A percentile compares a stretch with the other conserved stretches of the same genome.
Evolutionary conservation across 2,888 invertebrate genomes (phyloP).

Genomic region (Dynastes hyllus): DNA sequence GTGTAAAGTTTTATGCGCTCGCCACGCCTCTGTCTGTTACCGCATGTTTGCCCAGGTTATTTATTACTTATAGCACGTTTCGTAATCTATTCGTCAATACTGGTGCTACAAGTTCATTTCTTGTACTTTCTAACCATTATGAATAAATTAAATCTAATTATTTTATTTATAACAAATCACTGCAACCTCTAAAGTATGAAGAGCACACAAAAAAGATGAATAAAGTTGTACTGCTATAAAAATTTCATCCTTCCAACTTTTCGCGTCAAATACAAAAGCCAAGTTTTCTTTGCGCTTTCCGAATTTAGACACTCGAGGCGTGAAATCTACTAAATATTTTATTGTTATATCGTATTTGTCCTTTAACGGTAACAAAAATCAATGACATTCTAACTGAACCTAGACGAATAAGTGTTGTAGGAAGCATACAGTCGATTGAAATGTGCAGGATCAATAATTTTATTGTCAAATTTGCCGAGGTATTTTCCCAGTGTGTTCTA

Average conservation of each 20-base stretch:
- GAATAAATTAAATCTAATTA: too few species aligned
- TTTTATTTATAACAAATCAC: too few species aligned
- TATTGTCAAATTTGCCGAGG: conserved; percentile 44
- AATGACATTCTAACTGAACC: conserved; percentile 38
- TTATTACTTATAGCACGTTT: too few species aligned
- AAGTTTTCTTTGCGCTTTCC: background rate
- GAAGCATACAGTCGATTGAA: conserved; percentile 6
- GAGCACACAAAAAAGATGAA: background rate
- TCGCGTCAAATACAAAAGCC: background rate
- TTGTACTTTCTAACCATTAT: too few species aligned
- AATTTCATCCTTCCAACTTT: conserved; percentile 16
- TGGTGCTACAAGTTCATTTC: too few species aligned
- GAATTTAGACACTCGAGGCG: conserved; percentile 36
- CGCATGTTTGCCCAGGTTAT: too few species aligned
- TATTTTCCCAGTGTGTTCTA: conserved; percentile 35
- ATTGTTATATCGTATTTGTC: conserved; percentile 43
- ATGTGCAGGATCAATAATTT: conserved; percentile 44
- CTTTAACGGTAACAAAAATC: conserved; percentile 43
- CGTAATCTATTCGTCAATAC: too few species aligned
- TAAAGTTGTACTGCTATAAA: background rate
- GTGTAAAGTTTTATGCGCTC: too few species aligned
- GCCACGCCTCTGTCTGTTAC: too few species aligned
- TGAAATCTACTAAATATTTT: conserved; percentile 50
- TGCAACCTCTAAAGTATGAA: too few species aligned
- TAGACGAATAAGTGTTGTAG: background rate